Base-by-base conservation (phyloP, 2,888 invertebrate species). In the Callyntrura guangdongensis region DNA sequence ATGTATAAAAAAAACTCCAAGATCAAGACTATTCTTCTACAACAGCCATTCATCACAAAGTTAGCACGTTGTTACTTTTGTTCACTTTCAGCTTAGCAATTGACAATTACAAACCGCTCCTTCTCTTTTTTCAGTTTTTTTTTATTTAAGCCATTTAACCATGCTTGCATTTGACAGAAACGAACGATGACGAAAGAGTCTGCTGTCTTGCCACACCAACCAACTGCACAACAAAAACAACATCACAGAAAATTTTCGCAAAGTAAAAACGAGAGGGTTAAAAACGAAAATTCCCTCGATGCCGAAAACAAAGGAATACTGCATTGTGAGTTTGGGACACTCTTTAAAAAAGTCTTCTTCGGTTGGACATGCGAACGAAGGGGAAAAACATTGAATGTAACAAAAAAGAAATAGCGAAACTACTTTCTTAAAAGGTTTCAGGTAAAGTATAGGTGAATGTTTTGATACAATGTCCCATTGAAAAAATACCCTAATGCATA, bases 41-140 rank as follows among this genome's bases (percentile, higher is more conserved):
- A 36, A 67, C 67, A n/a, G 12, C 27, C 27, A 45, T 69, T 17
- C 6, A 69, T 69, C 0, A 69, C 4, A 77, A 77, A 77, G 53
- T 77, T 49, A 77, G 77, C 77, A 77, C 77, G 77, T 77, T 53
- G 77, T 77, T 77, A 22, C 22, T 77, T 49, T 56, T 77, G 77
- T 77, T 77, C 77, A 56, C 77, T 77, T 56, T 77, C 77, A 77
- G 53, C 77, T 6, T 12, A 36, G 69, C 69, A 69, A 61, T 20
- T 45, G 14, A n/a, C 1, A 49, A n/a, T 77, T 25, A 25, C 77
- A 53, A 77, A 77, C 77, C 77, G 77, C 77, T 77, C 77, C 77
- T 77, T 77, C 25, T 49, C 53, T 22, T 49, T 25, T 36, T 77
- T 53, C 53, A 77, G 25, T 53, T 53, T 25, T 53, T 56, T 77